Evolutionary conservation across 2,797 vertebrate species (phyloP).

Genomic region (Valencia hispanica): DNA sequence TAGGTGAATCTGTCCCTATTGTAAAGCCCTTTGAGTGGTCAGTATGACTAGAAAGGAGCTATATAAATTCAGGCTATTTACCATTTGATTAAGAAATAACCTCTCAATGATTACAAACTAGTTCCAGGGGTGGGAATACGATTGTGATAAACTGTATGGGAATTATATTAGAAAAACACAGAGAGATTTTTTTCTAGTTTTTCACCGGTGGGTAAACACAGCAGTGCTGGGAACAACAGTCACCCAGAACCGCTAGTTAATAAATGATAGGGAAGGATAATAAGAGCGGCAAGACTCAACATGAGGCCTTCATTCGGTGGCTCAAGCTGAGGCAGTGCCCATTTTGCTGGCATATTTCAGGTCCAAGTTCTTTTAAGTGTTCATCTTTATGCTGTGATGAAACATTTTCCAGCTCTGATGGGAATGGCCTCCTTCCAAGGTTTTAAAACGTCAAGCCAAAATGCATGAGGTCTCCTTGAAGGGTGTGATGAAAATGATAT

Average conservation of each 20-base stretch:
- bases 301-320: not conserved
- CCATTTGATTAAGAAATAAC: not conserved
- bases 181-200: not conserved
- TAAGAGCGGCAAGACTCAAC: not conserved
- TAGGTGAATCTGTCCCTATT: too few relatives aligned
- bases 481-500: not conserved
- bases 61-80: too few relatives aligned
- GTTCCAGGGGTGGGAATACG: not conserved
- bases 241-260: not conserved
- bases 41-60: too few relatives aligned
- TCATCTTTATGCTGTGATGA: not conserved
- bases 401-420: slow-evolving; percentile 1
- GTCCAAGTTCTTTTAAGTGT: not conserved
- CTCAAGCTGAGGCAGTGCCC: not conserved
- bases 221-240: too few relatives aligned
- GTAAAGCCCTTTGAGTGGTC: too few relatives aligned
- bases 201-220: not conserved
- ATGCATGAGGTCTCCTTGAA: not conserved
- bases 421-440: slow-evolving; percentile 7
- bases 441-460: not conserved
- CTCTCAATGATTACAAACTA: not conserved
- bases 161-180: not conserved
- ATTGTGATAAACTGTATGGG: not conserved
- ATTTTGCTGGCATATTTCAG: not conserved
- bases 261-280: not conserved